Evolutionary conservation across 1,140 invertebrate genomes (phyloP), one percentile per base, ranked within the genome.

Genomic region (Cylas formicarius): DNA sequence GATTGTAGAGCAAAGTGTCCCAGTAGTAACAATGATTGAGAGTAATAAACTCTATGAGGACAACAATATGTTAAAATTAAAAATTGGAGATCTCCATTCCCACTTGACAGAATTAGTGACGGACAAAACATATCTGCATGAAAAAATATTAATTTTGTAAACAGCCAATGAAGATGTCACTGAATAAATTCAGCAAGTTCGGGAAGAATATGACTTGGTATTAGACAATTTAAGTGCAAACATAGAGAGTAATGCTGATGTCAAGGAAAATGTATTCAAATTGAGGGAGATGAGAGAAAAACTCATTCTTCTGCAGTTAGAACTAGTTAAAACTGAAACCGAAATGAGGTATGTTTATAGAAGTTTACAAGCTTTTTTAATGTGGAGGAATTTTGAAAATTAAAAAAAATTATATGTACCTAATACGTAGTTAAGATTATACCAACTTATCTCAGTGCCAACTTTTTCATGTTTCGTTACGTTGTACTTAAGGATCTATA

Each of bases 81-180:
- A 49, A 72, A 73, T 53, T 68, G 75, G 4, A 81, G n/a, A n/a
- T n/a, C n/a, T n/a, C n/a, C n/a, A n/a, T n/a, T n/a, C n/a, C n/a
- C n/a, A n/a, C n/a, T n/a, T n/a, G n/a, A n/a, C n/a, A n/a, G n/a
- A n/a, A n/a, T n/a, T n/a, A n/a, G n/a, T 79, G 34, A 69, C 72
- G 23, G 77, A 74, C 48, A 74, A 76, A 37, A 71, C 76, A 5
- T 66, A 68, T 32, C 64, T 80, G 55, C 72, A 78, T 29, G 78
- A 82, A 57, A 71, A 73, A 42, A 72, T 77, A 4, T 68, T 81
- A 6, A 56, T 80, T 18, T 69, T 77, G 0, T 78, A 84, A 58
- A 68, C 72, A 3, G 71, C 74, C 2, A 76, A 80, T 44, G 80
- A 84, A 33, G 72, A 73, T 51, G 69, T 83, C 1, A 81, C 72